Base-by-base conservation (phyloP, 2,113 vertebrate genomes). In the Pholis gunnellus region DNA sequence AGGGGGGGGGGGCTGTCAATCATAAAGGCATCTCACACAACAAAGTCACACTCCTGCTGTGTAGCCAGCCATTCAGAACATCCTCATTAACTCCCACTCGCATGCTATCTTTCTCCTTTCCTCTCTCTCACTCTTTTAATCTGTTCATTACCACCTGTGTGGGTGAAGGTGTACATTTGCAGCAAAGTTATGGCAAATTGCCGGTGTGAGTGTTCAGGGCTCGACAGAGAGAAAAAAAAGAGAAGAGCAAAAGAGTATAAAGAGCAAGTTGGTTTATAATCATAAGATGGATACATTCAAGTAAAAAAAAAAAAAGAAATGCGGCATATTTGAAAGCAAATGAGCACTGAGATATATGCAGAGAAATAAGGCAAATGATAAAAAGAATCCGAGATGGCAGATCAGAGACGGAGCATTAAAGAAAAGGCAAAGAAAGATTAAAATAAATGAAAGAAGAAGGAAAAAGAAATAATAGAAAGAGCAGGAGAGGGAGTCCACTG, bases 21-120 rank as follows among this genome's bases (percentile, higher is more conserved):
- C 82, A 85, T 61, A 48, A 71, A 60, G 27, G 0, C 36, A 59
- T 82, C 69, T 70, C 64, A 74, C 54, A 71, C 64, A 75, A 79
- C 63, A 74, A 64, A 80, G 70, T 67, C 52, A 76, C 59, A 68
- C 79, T 79, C 79, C 69, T 74, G 72, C 70, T 85, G 88, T 67
- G 76, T 9, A 85, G 80, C 44, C 71, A 79, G 74, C 67, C 71
- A 87, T 81, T 81, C 68, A 85, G 78, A 75, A 69, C 70, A 74
- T 78, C 46, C 72, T 82, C 72, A 74, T 75, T 85, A 82, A 64
- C 81, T 73, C 71, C 66, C 76, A 79, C 69, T 63, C 5, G 6
- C 74, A 48, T 78, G 56, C 64, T 18, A 59, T 66, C 27, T 73
- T 29, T 70, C 14, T 60, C 56, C 15, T 68, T 54, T 66, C 57